These are phyloP conservation scores for Anser brachyrhynchus DNA, from an alignment of 2,113 vertebrate genomes.

Conservation along the genomic window DNA sequence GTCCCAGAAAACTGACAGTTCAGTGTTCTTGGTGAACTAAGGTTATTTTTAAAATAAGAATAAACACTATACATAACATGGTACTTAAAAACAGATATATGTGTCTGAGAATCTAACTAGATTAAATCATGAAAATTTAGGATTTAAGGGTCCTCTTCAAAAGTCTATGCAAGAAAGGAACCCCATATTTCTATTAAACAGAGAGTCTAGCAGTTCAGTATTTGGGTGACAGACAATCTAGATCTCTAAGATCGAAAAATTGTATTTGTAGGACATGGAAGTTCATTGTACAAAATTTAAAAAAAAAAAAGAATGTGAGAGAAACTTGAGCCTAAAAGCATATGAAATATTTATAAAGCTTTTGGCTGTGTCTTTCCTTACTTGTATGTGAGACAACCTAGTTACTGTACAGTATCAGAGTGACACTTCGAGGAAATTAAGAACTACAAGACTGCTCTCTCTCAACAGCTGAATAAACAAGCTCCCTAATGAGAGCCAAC, in stretches of 20 bases:
- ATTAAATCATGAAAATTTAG: background rate
- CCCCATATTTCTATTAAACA: background rate
- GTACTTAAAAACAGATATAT: background rate
- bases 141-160: background rate
- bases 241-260: background rate
- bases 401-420: background rate
- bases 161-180: background rate
- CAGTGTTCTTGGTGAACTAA: background rate
- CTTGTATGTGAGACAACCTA: background rate
- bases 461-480: slow-evolving; percentile 2
- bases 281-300: background rate
- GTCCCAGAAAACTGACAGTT: background rate
- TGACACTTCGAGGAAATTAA: background rate
- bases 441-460: background rate
- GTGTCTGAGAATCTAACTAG: background rate
- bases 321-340: background rate
- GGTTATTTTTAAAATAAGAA: background rate
- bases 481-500: background rate
- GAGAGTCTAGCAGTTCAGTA: background rate
- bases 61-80: background rate
- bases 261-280: background rate
- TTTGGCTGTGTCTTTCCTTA: background rate
- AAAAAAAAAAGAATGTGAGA: background rate
- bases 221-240: background rate
- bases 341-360: background rate